phyloP scores from a whole-genome alignment of 2,888 invertebrate genomes.

The Brachypalpus laphriformis region DNA sequence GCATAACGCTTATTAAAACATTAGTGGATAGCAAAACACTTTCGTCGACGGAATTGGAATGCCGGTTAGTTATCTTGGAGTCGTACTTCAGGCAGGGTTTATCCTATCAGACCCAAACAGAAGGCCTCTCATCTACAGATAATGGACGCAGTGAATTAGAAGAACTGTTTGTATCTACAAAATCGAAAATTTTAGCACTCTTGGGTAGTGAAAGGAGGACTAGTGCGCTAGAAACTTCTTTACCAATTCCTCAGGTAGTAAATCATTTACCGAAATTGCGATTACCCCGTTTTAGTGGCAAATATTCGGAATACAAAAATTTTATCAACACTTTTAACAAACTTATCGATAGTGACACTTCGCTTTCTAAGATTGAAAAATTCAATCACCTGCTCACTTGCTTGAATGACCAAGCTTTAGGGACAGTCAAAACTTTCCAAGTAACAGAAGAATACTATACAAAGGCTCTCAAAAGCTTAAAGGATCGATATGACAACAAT shows the following conservation, averaged over 20 bases:
- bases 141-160: slow-evolving; percentile 11
- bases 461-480: slow-evolving; percentile 15
- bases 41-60: not conserved
- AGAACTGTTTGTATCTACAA: slow-evolving; percentile 1
- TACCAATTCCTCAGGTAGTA: slow-evolving; percentile 12
- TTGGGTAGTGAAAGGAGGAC: not conserved
- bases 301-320: slow-evolving; percentile 3
- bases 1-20: too few species aligned
- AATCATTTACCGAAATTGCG: too few species aligned
- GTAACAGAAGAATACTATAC: slow-evolving; percentile 12
- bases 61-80: not conserved
- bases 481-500: slow-evolving; percentile 12
- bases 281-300: not conserved
- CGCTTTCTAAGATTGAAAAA: too few species aligned
- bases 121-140: not conserved
- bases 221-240: not conserved
- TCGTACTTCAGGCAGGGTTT: not conserved
- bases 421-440: slow-evolving; percentile 17
- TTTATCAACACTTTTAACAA: slow-evolving; percentile 3
- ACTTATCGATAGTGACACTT: too few species aligned
- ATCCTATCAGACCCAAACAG: not conserved
- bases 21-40: too few species aligned
- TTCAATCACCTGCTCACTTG: too few species aligned
- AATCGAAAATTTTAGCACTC: slow-evolving; percentile 14
- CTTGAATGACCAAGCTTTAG: not conserved